A percentile compares a stretch with the other conserved stretches of the same genome.
phyloP scores from a whole-genome alignment of 2,888 invertebrate species.

The Anagyrus pseudococci region DNA sequence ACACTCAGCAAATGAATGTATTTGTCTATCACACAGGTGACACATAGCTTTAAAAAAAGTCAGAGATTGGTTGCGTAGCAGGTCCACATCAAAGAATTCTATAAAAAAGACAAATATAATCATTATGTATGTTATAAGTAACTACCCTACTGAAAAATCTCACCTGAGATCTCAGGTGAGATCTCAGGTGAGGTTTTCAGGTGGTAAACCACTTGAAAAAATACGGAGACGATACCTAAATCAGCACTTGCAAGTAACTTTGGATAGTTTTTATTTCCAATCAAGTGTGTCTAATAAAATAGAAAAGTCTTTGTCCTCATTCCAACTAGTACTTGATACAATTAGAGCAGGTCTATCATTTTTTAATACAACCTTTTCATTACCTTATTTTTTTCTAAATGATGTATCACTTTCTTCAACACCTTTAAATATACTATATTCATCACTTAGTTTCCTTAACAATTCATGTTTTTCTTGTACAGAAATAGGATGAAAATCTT shows the following conservation, averaged over 20 bases:
- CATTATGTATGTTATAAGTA: too few species aligned
- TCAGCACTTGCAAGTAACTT: conserved; percentile 82
- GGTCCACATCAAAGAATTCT: too few species aligned
- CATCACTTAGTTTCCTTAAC: conserved; percentile 70
- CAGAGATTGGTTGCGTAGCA: too few species aligned
- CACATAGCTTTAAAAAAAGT: too few species aligned
- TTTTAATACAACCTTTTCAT: conserved; percentile 65
- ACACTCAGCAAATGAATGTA: too few species aligned
- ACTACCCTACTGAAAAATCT: too few species aligned
- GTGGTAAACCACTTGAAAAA: conserved; percentile 93
- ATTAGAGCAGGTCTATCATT: conserved; percentile 80
- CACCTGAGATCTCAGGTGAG: too few species aligned
- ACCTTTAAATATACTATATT: conserved; percentile 68
- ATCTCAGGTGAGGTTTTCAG: too few species aligned
- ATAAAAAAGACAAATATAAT: too few species aligned
- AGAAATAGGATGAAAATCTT: conserved; percentile 75
- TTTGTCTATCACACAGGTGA: too few species aligned
- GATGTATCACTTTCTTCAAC: conserved; percentile 65
- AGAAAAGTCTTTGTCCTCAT: conserved; percentile 94
- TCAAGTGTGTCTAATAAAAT: conserved; percentile 81
- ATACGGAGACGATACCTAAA: conserved; percentile 96
- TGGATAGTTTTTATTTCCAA: conserved; percentile 89
- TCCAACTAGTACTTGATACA: conserved; percentile 98
- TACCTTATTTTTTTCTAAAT: conserved; percentile 69
- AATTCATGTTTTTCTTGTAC: conserved; percentile 77